phyloP scores from a whole-genome alignment of 1,140 invertebrate species.

The Drosophila ohnishii region DNA sequence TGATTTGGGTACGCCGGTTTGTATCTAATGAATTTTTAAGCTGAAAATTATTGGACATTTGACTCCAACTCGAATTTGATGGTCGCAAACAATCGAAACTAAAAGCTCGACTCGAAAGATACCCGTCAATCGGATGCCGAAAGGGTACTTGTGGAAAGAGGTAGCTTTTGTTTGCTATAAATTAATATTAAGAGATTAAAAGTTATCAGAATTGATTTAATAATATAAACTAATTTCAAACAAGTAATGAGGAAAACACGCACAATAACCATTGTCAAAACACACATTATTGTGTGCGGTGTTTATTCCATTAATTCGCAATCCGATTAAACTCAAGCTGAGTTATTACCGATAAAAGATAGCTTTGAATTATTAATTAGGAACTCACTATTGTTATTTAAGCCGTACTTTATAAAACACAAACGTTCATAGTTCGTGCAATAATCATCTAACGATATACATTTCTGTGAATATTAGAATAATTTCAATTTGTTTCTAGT shows the following conservation, averaged over 20 bases:
- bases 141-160: neutral
- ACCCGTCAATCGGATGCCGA: constrained; percentile 7
- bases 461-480: too few relatives aligned
- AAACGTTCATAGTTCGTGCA: neutral
- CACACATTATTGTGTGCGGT: too few relatives aligned
- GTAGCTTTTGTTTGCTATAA: neutral
- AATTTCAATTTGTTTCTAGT: neutral
- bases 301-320: neutral
- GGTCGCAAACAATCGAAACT: constrained; percentile 20
- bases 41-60: constrained; percentile 75
- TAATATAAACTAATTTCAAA: neutral
- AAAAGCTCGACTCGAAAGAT: constrained; percentile 21
- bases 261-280: too few relatives aligned
- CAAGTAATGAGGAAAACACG: neutral
- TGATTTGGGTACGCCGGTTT: constrained; percentile 74
- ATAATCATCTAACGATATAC: neutral
- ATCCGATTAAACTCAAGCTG: neutral
- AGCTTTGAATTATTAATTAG: neutral
- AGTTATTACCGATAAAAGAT: neutral
- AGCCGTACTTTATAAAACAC: neutral
- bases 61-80: constrained; percentile 58
- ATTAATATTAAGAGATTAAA: neutral
- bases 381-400: neutral
- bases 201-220: neutral
- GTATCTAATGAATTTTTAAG: constrained; percentile 77